Percentiles rank a stretch among this genome's conserved stretches.
Conservation (phyloP, 2,797 vertebrate genomes). For the Mycteria americana region DNA sequence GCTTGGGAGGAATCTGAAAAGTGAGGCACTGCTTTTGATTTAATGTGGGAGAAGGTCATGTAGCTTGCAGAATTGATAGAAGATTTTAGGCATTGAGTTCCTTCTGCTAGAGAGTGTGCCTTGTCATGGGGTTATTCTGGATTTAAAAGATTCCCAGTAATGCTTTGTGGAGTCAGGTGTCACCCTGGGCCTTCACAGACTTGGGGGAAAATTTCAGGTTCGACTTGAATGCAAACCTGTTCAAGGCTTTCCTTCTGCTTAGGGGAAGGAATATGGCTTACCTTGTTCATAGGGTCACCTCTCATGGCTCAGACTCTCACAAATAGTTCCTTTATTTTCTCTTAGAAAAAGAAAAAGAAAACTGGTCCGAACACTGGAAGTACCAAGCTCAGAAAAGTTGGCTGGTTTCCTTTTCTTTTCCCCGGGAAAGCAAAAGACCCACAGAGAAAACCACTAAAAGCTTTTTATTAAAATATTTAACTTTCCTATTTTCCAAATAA, state of each 20-base stretch:
- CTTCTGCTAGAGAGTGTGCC: background rate
- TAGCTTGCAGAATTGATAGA: background rate
- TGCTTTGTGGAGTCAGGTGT: background rate
- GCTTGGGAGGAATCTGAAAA: background rate
- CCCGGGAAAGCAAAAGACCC: background rate
- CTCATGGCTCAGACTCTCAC: background rate
- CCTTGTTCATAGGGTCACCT: background rate
- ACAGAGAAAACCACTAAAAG: conserved; percentile 5
- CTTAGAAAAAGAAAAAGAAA: background rate
- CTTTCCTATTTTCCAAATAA: conserved; percentile 15
- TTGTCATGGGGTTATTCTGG: background rate
- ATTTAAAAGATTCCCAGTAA: background rate
- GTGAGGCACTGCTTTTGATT: background rate
- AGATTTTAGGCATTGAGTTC: background rate
- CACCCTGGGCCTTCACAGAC: background rate
- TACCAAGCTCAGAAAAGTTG: background rate
- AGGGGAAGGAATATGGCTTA: background rate
- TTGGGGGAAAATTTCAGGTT: background rate
- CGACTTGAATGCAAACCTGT: background rate
- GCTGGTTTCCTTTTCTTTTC: background rate
- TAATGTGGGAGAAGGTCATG: background rate
- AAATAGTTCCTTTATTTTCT: background rate
- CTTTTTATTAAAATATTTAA: conserved; percentile 25
- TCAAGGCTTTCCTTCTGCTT: background rate
- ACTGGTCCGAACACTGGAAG: background rate